These are phyloP conservation scores for Drosophila colorata DNA, from an alignment of 2,888 invertebrate species.

Conservation along the genomic window DNA sequence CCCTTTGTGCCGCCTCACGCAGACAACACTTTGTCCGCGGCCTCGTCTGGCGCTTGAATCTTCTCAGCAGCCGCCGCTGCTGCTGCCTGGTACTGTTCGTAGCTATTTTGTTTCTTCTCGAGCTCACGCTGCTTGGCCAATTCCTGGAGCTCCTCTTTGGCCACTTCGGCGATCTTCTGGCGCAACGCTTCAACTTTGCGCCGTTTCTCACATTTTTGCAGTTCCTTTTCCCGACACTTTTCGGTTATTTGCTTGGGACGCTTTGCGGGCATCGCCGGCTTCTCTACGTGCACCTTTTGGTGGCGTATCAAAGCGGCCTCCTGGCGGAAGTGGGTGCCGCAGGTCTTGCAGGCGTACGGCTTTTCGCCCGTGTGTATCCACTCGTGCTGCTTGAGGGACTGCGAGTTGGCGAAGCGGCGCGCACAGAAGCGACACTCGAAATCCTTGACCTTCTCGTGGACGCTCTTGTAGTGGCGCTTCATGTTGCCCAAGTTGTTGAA, in stretches of 20 bases:
- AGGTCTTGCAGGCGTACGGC: conserved; percentile 79
- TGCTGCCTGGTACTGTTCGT: conserved; percentile 69
- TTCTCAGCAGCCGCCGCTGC: conserved; percentile 19
- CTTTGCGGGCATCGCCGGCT: conserved; percentile 51
- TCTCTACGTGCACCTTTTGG: conserved; percentile 81
- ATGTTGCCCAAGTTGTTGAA: conserved; percentile 84
- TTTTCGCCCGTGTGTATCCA: conserved; percentile 85
- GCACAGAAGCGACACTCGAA: conserved; percentile 82
- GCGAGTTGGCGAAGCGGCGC: conserved; percentile 83
- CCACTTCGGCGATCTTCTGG: conserved; percentile 77
- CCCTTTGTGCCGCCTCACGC: background rate
- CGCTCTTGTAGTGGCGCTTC: conserved; percentile 82
- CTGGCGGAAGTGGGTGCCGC: conserved; percentile 82
- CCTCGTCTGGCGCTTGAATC: background rate
- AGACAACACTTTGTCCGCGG: background rate
- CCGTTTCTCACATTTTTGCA: conserved; percentile 72
- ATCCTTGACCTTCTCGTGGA: conserved; percentile 84
- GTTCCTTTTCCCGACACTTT: conserved; percentile 65
- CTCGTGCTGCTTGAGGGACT: conserved; percentile 83
- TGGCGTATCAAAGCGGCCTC: conserved; percentile 82
- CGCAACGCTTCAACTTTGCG: conserved; percentile 72
- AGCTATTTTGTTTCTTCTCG: conserved; percentile 62
- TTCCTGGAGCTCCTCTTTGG: conserved; percentile 72
- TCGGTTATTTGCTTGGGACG: conserved; percentile 62
- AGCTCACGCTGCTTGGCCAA: conserved; percentile 62